phyloP scores from a whole-genome alignment of 2,113 vertebrate species.

The Oreamnos americanus region DNA sequence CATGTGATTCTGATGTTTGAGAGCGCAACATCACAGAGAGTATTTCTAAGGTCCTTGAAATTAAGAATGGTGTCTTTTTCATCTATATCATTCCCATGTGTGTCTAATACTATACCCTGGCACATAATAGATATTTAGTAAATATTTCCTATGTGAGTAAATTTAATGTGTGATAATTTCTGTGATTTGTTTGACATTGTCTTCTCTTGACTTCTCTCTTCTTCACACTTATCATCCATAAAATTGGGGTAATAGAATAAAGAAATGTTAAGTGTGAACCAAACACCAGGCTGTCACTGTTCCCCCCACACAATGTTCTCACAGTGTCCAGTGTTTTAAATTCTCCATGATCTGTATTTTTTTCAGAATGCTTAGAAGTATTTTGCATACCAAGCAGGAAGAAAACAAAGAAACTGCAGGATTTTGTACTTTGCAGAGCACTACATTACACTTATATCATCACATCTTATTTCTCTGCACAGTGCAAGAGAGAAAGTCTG shows the following conservation, averaged over 20 bases:
- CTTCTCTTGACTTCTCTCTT: background rate
- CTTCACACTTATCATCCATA: background rate
- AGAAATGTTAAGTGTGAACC: background rate
- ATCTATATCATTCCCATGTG: background rate
- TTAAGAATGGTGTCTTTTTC: background rate
- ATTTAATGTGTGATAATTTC: background rate
- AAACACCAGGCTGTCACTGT: background rate
- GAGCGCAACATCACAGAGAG: background rate
- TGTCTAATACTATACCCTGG: background rate
- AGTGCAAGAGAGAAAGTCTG: constrained; percentile 54
- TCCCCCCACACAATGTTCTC: background rate
- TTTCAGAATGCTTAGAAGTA: background rate
- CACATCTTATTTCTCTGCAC: constrained; percentile 52
- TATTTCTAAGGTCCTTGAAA: background rate
- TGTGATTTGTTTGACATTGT: background rate
- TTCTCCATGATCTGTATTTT: background rate
- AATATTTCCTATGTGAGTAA: background rate
- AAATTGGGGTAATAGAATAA: constrained; percentile 2
- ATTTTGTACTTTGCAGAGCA: background rate
- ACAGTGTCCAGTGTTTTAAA: background rate
- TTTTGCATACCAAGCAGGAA: constrained; percentile 9
- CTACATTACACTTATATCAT: constrained; percentile 38
- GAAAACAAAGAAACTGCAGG: constrained; percentile 59
- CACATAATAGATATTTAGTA: background rate
- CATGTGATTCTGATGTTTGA: background rate